Base-by-base conservation (phyloP, 2,888 invertebrate genomes). In the Labia minor region DNA sequence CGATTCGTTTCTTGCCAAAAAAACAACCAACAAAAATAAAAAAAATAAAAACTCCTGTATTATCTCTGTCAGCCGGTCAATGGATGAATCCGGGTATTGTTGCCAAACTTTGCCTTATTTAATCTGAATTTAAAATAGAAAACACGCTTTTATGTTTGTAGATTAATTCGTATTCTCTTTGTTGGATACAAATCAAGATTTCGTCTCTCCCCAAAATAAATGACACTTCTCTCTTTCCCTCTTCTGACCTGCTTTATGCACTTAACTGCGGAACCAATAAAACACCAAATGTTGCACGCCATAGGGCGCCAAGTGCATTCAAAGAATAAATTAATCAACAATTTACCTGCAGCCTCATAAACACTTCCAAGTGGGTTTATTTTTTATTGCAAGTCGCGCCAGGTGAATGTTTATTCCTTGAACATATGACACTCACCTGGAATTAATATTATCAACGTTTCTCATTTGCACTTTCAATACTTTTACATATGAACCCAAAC, bases 341-440 rank as follows among this genome's bases (percentile, higher is more conserved):
- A 49, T 49, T 16, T 49, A 49, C 49, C 49, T 49, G 49, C 16
- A n/a, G n/a, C 3, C 49, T 16, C 49, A 49, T 49, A 49, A 49
- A 49, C 49, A 49, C 49, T 49, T 49, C 8, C 16, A 11, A n/a
- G n/a, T 49, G 49, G 3, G 16, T 49, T 49, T 49, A 14, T 49
- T 10, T 49, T 49, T 16, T 3, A 49, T n/a, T 49, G 49, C 16
- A 49, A 49, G 49, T 49, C 49, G 49, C n/a, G n/a, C 49, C 49
- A 49, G 49, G 49, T 49, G 49, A 49, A 49, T 16, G 16, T 49
- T 49, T 49, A 49, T 49, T 49, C n/a, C 49, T 49, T 49, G 49
- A 49, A 49, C 49, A 49, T 49, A 49, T 49, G 49, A 49, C 49
- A 49, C 49, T 49, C 49, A 49, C 49, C 49, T 8, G 49, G 49